Percentiles rank a stretch among this genome's conserved stretches.
These are phyloP conservation scores for Cheilosia soror DNA, from an alignment of 2,888 invertebrate genomes.

Conservation along the genomic window DNA sequence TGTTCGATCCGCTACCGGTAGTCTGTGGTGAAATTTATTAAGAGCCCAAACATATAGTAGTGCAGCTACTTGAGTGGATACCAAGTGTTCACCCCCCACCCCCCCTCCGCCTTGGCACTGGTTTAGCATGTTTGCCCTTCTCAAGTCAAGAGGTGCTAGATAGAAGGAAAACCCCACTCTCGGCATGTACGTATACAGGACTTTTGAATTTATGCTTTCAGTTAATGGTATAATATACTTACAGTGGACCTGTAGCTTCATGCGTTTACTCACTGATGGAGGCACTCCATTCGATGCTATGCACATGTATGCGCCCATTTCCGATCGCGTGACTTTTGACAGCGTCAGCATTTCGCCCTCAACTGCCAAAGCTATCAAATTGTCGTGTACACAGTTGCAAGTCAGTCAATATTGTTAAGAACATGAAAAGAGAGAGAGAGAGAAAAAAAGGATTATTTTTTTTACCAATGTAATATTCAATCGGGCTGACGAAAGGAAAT, in stretches of 20 bases:
- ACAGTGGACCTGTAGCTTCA: conserved; percentile 96
- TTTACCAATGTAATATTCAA: conserved; percentile 45
- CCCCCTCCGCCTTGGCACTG: neutral
- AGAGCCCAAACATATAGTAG: conserved; percentile 25
- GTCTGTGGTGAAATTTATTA: conserved; percentile 70
- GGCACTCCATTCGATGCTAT: conserved; percentile 95
- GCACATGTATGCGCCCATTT: conserved; percentile 95
- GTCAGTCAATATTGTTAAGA: conserved; percentile 42
- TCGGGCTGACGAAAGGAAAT: conserved; percentile 41
- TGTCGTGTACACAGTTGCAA: conserved; percentile 47
- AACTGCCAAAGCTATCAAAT: conserved; percentile 86
- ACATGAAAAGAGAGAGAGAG: conserved; percentile 62
- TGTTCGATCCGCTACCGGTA: conserved; percentile 59
- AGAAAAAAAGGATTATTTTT: conserved; percentile 29
- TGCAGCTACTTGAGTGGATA: conserved; percentile 8
- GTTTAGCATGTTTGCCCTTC: conserved; percentile 59
- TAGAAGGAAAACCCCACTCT: conserved; percentile 8
- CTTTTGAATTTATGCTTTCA: conserved; percentile 32
- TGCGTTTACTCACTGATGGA: conserved; percentile 94
- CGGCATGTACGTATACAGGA: neutral
- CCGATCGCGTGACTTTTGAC: conserved; percentile 93
- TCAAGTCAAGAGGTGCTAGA: conserved; percentile 37
- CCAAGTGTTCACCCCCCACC: conserved; percentile 10
- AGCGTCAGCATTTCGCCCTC: conserved; percentile 92
- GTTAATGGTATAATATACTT: conserved; percentile 84